Evolutionary conservation across 2,113 vertebrate genomes (phyloP).

Genomic region (Corydoras maculifer): DNA sequence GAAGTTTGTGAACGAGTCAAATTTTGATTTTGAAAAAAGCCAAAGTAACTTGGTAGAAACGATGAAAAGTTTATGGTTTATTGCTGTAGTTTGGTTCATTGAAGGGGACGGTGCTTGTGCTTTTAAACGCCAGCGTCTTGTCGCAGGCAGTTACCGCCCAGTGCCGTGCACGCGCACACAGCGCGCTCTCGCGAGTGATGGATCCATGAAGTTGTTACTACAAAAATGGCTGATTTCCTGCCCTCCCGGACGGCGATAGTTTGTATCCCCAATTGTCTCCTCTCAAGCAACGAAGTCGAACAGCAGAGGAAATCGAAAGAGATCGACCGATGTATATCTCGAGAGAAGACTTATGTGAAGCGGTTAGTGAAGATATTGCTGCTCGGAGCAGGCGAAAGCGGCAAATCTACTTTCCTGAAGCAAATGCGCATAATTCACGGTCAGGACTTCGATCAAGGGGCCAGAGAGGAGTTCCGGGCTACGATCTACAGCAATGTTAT

Average conservation of each 20-base stretch:
- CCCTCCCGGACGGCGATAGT: conserved; percentile 86
- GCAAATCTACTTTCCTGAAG: too few relatives aligned
- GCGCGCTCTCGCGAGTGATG: conserved; percentile 49
- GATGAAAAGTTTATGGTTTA: not conserved
- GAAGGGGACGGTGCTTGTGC: not conserved
- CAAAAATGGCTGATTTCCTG: conserved; percentile 98
- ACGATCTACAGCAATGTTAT: conserved; percentile 95
- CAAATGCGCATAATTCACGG: conserved; percentile 80
- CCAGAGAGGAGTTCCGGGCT: conserved; percentile 84
- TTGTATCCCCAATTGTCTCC: conserved; percentile 84
- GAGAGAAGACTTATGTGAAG: conserved; percentile 89
- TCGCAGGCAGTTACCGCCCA: conserved; percentile 31
- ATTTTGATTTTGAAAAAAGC: too few relatives aligned
- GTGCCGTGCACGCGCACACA: conserved; percentile 59
- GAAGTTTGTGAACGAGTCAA: too few relatives aligned
- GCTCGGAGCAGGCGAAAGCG: not conserved
- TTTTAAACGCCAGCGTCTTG: not conserved
- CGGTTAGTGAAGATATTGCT: conserved; percentile 91
- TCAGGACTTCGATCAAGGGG: conserved; percentile 87
- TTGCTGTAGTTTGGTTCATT: too few relatives aligned
- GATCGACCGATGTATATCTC: conserved; percentile 82
- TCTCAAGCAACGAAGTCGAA: conserved; percentile 81
- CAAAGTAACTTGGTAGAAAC: too few relatives aligned
- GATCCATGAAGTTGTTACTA: conserved; percentile 81
- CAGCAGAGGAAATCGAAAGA: conserved; percentile 85